Evolutionary conservation across 2,888 invertebrate species (phyloP), one percentile per base, ranked within the genome.

Genomic region (Dynastes maya): DNA sequence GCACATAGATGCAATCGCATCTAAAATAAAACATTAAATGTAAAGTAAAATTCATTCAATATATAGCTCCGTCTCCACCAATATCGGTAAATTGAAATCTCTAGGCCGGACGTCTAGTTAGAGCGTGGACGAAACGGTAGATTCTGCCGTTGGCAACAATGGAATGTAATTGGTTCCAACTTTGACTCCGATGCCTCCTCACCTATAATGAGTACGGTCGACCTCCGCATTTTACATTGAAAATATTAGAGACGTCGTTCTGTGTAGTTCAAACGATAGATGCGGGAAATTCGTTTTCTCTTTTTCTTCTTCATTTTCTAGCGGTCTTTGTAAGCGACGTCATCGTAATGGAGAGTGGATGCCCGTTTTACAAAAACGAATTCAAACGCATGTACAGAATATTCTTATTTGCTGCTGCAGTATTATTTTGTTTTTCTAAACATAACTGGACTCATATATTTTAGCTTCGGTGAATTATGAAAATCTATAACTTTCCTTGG

Each of bases 141-240:
- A 83, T 78, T 85, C 88, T 88, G 88, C 86, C 84, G 85, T 85
- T 88, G 88, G 88, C 88, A 88, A 88, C 88, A 88, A 88, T 87
- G 85, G 85, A 82, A 83, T 83, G 87, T 88, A 88, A 88, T 88
- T 88, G 88, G 87, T 87, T 88, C 86, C 87, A 87, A 87, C 87
- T 88, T 85, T 87, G 86, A 86, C 87, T 86, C 84, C 83, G 82
- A 37, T 32, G 32, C 37, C 32, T 32, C 84, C 84, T 85, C 86
- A 85, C 85, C 85, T 85, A 85, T 86, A 86, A 86, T 86, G 86
- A 86, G 84, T 84, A 83, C 82, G 83, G 83, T 84, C 80, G 82
- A 83, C 82, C 82, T 82, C 82, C 82, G 83, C 83, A 82, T 82
- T 82, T 81, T 72, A 71, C 71, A 78, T 70, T 71, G 78, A 58